Conservation (phyloP, 2,113 vertebrate genomes). For the Mus pahari region DNA sequence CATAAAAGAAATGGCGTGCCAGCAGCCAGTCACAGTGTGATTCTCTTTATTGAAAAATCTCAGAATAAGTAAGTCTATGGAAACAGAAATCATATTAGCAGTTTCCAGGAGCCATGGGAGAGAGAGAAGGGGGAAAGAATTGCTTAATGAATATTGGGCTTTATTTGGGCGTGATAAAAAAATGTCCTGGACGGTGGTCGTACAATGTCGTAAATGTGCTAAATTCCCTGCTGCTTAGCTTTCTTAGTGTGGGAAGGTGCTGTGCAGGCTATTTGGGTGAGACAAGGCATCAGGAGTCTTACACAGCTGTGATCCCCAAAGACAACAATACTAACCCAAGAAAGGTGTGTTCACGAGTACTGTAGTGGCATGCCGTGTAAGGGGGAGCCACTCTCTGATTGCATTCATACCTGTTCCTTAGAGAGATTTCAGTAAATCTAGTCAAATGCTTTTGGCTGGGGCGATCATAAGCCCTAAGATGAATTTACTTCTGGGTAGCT, state of each 20-base stretch:
- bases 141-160: background rate
- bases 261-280: background rate
- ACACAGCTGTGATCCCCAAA: background rate
- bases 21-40: background rate
- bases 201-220: background rate
- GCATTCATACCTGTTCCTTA: background rate
- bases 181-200: background rate
- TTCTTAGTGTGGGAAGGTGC: background rate
- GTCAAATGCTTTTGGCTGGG: background rate
- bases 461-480: background rate
- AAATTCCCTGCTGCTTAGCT: background rate
- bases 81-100: conserved; percentile 32
- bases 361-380: background rate
- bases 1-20: background rate
- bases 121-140: background rate
- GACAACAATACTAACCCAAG: no score
- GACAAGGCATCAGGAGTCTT: background rate
- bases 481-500: background rate
- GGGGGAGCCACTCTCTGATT: background rate
- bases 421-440: background rate
- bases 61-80: background rate
- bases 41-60: conserved; percentile 22
- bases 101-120: background rate
- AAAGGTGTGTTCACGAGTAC: background rate
- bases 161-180: background rate